Evolutionary conservation across 2,797 vertebrate genomes (phyloP), one percentile per base, ranked within the genome.

Genomic region (Poliocrania exsul): DNA sequence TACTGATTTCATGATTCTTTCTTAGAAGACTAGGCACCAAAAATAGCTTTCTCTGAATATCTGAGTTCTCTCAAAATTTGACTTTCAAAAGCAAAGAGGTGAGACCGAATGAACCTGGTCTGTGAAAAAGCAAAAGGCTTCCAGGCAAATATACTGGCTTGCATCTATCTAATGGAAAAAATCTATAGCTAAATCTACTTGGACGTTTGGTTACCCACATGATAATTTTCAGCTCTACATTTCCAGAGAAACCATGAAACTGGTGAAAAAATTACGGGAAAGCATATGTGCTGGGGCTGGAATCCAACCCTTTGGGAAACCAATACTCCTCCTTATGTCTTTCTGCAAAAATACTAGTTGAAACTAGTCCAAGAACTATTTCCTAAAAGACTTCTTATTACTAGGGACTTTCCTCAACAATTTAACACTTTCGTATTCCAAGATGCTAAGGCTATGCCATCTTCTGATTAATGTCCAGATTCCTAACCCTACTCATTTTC

Each of bases 301-400:
- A 89, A 90, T 90, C 57, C 80, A 95, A 19, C 21, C 84, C 75
- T 81, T 18, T 35, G 73, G 82, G 88, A 91, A 91, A 58, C n/a
- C 44, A 91, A 54, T 40, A 58, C 24, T 81, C 65, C 60, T 89
- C 74, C 66, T 79, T 57, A 71, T 56, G 77, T 79, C 91, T 77
- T 90, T 67, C 57, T 86, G 81, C 57, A 91, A 86, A 94, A 94
- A 84, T 16, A 57, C 42, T 33, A n/a, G 24, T 18, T 89, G 84
- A 93, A 96, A 78, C 38, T 35, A 81, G 47, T 78, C 86, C 88
- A 95, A 69, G 28, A 95, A 89, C 54, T 81, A 62, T 91, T 92
- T 91, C 75, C 84, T 93, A 78, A 81, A 88, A 87, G 74, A 69
- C 9, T 50, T 69, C 66, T 81, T 37, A 51, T 85, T 87, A 86